Conservation (phyloP, 2,113 vertebrate species). For the Pardalotus punctatus region DNA sequence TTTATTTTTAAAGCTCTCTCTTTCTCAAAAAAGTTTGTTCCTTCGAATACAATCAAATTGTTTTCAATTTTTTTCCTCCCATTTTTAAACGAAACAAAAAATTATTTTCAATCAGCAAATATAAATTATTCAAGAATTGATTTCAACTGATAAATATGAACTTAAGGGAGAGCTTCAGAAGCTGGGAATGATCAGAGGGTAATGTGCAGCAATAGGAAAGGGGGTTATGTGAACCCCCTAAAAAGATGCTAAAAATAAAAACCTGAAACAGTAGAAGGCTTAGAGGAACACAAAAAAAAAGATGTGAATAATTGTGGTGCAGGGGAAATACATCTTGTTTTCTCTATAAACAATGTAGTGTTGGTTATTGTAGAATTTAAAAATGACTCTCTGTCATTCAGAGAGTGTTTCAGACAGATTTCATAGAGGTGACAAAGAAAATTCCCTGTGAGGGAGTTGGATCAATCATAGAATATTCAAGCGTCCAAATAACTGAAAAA, state of each 20-base stretch:
- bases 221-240: neutral
- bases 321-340: neutral
- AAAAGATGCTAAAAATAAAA: neutral
- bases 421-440: neutral
- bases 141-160: neutral
- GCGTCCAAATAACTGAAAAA: neutral
- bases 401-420: neutral
- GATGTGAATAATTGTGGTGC: neutral
- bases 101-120: neutral
- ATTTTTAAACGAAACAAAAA: neutral
- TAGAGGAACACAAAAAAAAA: neutral
- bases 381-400: neutral
- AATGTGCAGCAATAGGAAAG: neutral
- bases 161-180: neutral
- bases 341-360: neutral
- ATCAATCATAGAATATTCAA: neutral
- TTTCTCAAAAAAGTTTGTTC: neutral
- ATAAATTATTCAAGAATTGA: neutral
- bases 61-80: neutral
- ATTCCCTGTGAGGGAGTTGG: neutral
- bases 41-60: neutral
- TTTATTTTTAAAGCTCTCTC: neutral
- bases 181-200: neutral
- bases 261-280: neutral
- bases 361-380: neutral